These are phyloP conservation scores for Nesometra sesokonis DNA, from an alignment of 35 echinoderm and acorn worm species.

Conservation along the genomic window DNA sequence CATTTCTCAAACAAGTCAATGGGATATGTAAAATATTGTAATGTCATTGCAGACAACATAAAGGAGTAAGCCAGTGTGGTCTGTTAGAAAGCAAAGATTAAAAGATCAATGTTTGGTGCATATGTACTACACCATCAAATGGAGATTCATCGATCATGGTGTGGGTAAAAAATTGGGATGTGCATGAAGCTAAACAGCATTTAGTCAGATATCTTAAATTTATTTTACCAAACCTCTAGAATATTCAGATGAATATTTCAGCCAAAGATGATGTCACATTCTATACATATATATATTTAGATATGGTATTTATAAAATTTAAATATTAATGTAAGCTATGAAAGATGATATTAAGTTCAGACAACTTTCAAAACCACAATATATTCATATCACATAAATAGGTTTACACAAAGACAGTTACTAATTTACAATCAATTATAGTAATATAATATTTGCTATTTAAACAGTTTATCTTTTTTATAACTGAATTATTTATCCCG, in stretches of 20 bases:
- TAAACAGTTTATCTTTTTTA: too few species aligned
- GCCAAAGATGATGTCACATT: not conserved
- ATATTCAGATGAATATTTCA: not conserved
- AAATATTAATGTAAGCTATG: not conserved
- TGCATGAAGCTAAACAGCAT: too few species aligned
- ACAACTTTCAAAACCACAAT: not conserved
- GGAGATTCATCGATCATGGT: too few species aligned
- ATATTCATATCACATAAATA: not conserved
- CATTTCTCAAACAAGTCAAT: not conserved
- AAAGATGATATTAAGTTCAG: not conserved
- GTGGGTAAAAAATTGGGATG: too few species aligned
- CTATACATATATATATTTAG: not conserved
- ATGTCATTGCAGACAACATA: not conserved
- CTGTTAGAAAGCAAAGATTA: not conserved
- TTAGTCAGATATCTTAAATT: too few species aligned
- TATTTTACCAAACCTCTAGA: too few species aligned
- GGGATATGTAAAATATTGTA: not conserved
- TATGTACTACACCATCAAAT: not conserved
- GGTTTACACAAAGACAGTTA: not conserved
- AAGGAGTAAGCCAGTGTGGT: not conserved
- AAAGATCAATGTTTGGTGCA: not conserved
- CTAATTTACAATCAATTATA: not conserved
- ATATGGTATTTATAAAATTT: not conserved
- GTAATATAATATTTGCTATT: not conserved
- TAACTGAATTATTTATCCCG: too few species aligned